Base-by-base conservation (phyloP, 2,113 vertebrate genomes). In the Pyxicephalus adspersus region DNA sequence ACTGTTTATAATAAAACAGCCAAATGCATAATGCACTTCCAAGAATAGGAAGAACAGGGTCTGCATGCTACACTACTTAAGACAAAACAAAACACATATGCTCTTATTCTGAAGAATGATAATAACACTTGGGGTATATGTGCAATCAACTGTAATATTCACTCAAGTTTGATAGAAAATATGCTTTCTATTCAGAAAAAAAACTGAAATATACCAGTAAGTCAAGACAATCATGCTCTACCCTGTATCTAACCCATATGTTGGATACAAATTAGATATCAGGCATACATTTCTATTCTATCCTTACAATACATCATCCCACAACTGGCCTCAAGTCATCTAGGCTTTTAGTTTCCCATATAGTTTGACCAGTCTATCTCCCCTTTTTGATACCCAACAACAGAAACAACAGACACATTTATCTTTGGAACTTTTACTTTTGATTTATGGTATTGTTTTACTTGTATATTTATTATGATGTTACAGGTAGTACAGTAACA, bases 181-280 rank as follows among this genome's bases (percentile, higher is more conserved):
- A 57, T 72, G 19, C 7, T 17, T 54, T 54, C 51, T 8, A 54
- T 26, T 55, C 34, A 57, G 5, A 73, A 55, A 55, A 72, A 18
- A 13, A 57, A 34, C 16, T 45, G 38, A 45, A 45, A 45, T 45
- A 13, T 13, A 45, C 11, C 9, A 61, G 26, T 26, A 26, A 54
- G 54, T 58, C 20, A 55, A 29, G 54, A 58, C n/a, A 58, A 17
- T 58, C 29, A 73, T 54, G 19, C 38, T 54, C 16, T 72, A 45
- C 45, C 25, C 55, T 31, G 57, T 34, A 76, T 64, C 38, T 23
- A 77, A 64, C 54, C 22, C 75, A 77, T 60, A 77, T 77, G 75
- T 64, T 29, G 45, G 34, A 77, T 50, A 64, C 45, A 63, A 63
- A 63, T 63, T n/a, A 60, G 5, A 60, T 60, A 60, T 23, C 45